Conservation (phyloP, 2,113 vertebrate species). For the Chauna torquata region DNA sequence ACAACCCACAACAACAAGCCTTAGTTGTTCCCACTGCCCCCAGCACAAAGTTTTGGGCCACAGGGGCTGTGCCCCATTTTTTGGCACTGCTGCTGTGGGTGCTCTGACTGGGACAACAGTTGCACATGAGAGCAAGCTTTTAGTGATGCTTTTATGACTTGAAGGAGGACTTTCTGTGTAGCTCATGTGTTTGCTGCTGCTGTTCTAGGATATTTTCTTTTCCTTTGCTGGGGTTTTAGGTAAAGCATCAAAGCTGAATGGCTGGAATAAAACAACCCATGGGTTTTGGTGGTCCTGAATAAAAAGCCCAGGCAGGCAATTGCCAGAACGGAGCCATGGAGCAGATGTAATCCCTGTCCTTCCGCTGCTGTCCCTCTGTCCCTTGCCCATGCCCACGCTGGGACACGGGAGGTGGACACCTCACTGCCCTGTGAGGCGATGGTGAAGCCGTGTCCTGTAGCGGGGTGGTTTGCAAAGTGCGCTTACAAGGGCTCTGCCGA, state of each 20-base stretch:
- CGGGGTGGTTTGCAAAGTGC: background rate
- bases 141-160: background rate
- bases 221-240: background rate
- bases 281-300: background rate
- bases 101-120: background rate
- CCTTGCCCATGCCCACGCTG: too few relatives aligned
- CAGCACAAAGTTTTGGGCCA: background rate
- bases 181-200: background rate
- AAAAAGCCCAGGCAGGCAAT: background rate
- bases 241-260: background rate
- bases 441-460: background rate
- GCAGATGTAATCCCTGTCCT: accelerated
- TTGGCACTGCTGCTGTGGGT: background rate
- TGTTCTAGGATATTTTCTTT: background rate
- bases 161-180: accelerated
- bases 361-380: too few relatives aligned
- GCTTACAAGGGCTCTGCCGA: background rate
- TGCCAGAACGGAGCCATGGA: accelerated
- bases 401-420: too few relatives aligned
- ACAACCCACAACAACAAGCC: background rate
- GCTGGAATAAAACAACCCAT: accelerated
- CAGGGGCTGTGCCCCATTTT: accelerated
- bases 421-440: too few relatives aligned
- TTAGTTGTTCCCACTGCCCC: background rate
- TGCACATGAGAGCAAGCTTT: background rate